Evolutionary conservation across 2,888 invertebrate species (phyloP), one percentile per base, ranked within the genome.

Genomic region (Schizaphis graminum): DNA sequence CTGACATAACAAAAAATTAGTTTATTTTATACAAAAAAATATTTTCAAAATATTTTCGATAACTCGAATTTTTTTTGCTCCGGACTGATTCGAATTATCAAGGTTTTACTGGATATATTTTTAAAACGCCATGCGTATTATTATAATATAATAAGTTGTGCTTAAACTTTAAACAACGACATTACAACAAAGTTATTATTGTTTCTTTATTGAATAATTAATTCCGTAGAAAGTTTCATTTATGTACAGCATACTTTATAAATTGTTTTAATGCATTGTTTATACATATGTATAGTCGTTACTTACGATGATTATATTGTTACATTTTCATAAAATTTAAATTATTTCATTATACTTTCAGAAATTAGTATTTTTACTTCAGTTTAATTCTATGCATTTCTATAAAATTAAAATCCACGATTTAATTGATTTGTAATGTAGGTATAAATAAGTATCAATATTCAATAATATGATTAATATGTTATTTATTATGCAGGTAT

Each of bases 171-270:
- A 24, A 85, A 7, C 26, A 44, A 85, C 28, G 13, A 44, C 11
- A 3, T 85, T 28, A 85, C 21, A 44, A 44, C 44, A 13, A 85
- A 85, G 44, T 44, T 85, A 41, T 53, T 53, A 88, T 53, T 88
- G 49, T 88, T 53, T 49, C 3, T 88, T 88, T 53, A 88, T 88
- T 28, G 21, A 49, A 88, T 88, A 88, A 88, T 35, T 88, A 21
- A 24, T 53, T 47, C n/a, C 10, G 8, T 49, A 21, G 53, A 88
- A 88, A 53, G 87, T 53, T 88, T 49, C 21, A 53, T 24, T 88
- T 49, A 35, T 11, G 13, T 26, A 85, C 0, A 49, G 13, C 49
- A 13, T 67, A n/a, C 16, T n/a, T 67, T 35, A 35, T 67, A 35
- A 77, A 77, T 8, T 35, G 21, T 77, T 35, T 35, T 21, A 35